Percentiles rank a stretch among this genome's conserved stretches.
These are phyloP conservation scores for Geotrupes spiniger DNA, from an alignment of 2,888 invertebrate genomes.

Conservation along the genomic window DNA sequence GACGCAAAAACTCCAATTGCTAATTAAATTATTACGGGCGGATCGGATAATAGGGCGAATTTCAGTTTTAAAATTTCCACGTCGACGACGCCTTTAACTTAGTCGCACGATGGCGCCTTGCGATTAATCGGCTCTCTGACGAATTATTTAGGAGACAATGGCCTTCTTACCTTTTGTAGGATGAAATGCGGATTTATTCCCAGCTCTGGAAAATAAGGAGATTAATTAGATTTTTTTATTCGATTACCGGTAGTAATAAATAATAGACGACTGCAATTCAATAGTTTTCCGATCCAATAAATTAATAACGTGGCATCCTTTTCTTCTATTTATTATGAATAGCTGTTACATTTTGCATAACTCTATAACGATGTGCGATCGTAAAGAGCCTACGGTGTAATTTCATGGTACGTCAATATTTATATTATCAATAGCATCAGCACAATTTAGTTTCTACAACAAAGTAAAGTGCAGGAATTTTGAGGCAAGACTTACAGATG, in stretches of 20 bases:
- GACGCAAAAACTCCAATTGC: not conserved
- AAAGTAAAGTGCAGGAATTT: too few species aligned
- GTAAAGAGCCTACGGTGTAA: too few species aligned
- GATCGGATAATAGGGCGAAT: constrained; percentile 1
- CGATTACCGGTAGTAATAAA: constrained; percentile 4
- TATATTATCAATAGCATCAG: too few species aligned
- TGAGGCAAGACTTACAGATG: too few species aligned
- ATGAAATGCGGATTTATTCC: constrained; percentile 39
- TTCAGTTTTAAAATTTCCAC: constrained; percentile 25
- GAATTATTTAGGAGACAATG: not conserved
- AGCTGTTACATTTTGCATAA: too few species aligned
- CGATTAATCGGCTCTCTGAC: not conserved
- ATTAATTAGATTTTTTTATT: constrained; percentile 7
- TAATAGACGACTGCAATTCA: too few species aligned
- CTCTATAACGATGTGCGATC: too few species aligned
- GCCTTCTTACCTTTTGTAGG: constrained; percentile 35
- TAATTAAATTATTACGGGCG: constrained; percentile 1
- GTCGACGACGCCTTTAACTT: constrained; percentile 23
- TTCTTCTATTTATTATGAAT: too few species aligned
- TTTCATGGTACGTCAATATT: too few species aligned
- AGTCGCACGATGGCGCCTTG: constrained; percentile 23
- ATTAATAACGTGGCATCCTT: too few species aligned
- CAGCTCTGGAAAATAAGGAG: constrained; percentile 35
- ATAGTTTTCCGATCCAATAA: too few species aligned
- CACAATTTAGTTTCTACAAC: too few species aligned